These are phyloP conservation scores for Xenentodon cancila DNA, from an alignment of 2,797 vertebrate species.

Conservation along the genomic window DNA sequence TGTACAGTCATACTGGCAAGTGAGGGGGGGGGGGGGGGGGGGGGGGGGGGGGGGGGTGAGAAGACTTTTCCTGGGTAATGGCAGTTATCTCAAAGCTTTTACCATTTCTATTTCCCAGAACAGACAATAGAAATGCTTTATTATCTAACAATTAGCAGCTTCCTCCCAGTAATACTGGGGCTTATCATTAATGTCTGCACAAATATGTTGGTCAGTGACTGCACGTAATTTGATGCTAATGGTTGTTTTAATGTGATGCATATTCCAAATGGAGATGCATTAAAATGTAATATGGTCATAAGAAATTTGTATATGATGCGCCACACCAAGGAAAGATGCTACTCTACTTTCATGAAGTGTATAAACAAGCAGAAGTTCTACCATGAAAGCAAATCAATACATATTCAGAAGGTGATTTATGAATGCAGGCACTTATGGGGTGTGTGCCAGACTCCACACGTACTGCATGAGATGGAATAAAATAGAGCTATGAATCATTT, in stretches of 20 bases:
- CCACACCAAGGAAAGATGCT: conserved; percentile 12
- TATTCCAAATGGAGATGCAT: background rate
- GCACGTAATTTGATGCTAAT: conserved; percentile 28
- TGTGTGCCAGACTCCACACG: conserved; percentile 56
- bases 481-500: conserved; percentile 71
- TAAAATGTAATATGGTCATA: conserved; percentile 3
- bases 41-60: conserved; percentile 32
- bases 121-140: conserved; percentile 49
- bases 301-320: background rate
- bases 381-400: conserved; percentile 62
- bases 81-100: conserved; percentile 68
- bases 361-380: conserved; percentile 42
- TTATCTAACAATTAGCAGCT: conserved; percentile 66
- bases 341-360: conserved; percentile 18
- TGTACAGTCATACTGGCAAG: conserved; percentile 7
- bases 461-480: conserved; percentile 51
- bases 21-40: conserved; percentile 25
- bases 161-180: conserved; percentile 39
- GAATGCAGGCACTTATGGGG: conserved; percentile 45
- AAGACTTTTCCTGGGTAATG: conserved; percentile 54
- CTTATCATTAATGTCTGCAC: conserved; percentile 59
- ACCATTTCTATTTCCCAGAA: conserved; percentile 65
- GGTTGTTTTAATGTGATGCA: conserved; percentile 18
- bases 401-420: conserved; percentile 69
- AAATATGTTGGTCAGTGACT: conserved; percentile 37